These are phyloP conservation scores for Nasua narica DNA, from an alignment of 2,797 vertebrate species.

Conservation along the genomic window DNA sequence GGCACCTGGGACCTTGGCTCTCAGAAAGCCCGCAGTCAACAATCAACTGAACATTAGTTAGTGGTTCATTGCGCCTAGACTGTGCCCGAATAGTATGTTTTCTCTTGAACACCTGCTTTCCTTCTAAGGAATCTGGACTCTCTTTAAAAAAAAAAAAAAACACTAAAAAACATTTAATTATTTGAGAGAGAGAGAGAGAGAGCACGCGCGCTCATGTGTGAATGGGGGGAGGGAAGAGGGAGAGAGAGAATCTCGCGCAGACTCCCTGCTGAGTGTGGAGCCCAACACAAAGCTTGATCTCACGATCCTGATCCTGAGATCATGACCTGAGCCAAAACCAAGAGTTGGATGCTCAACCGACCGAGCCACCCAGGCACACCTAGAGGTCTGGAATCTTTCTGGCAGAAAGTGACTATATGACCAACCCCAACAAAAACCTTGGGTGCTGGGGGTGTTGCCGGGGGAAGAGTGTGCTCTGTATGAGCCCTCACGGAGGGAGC, in stretches of 20 bases:
- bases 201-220: rapidly evolving
- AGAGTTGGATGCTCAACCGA: neutral
- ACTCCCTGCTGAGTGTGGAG: neutral
- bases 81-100: neutral
- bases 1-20: neutral
- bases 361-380: neutral
- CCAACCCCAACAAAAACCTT: too few relatives aligned
- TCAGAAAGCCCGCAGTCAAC: neutral
- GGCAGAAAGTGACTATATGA: too few relatives aligned
- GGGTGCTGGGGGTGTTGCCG: neutral
- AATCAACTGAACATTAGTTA: neutral
- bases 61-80: neutral
- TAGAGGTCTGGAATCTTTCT: too few relatives aligned
- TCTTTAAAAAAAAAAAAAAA: neutral
- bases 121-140: neutral
- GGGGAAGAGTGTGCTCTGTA: neutral
- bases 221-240: neutral
- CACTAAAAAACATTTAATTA: neutral
- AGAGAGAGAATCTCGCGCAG: neutral
- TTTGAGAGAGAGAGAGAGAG: neutral
- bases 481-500: neutral
- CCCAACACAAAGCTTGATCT: neutral
- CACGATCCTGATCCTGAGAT: neutral
- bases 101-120: neutral
- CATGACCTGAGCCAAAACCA: neutral